Evolutionary conservation across 2,888 invertebrate genomes (phyloP).

Genomic region (Scrobipalpa atriplicella): DNA sequence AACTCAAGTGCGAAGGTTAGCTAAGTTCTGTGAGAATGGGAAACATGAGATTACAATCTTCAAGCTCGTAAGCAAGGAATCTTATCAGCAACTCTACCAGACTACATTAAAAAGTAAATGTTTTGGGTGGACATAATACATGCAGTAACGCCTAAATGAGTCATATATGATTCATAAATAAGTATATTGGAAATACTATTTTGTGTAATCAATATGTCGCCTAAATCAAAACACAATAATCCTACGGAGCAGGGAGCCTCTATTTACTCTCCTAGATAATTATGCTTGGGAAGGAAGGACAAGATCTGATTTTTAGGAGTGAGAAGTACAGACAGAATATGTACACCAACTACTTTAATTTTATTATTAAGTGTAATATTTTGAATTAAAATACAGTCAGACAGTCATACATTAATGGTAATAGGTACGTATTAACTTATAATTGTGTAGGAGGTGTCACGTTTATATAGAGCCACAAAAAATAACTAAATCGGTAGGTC

Average conservation of each 20-base stretch:
- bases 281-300: too few relatives aligned
- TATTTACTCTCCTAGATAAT: too few relatives aligned
- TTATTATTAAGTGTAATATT: too few relatives aligned
- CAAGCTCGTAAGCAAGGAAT: constrained; percentile 3
- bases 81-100: background rate
- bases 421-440: background rate
- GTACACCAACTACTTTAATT: too few relatives aligned
- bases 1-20: constrained; percentile 15
- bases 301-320: too few relatives aligned
- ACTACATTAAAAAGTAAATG: background rate
- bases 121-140: background rate
- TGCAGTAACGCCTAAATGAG: background rate
- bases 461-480: constrained; percentile 9
- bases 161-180: too few relatives aligned
- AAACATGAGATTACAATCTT: constrained; percentile 16
- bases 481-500: constrained; percentile 17
- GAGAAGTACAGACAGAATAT: too few relatives aligned
- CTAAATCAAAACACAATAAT: too few relatives aligned
- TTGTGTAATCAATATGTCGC: too few relatives aligned
- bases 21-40: constrained; percentile 20
- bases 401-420: background rate
- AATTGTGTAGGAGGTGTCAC: background rate
- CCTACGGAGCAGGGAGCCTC: too few relatives aligned
- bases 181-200: too few relatives aligned
- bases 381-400: background rate